phyloP scores from a whole-genome alignment of 2,797 vertebrate genomes.

The Argyrosomus regius region DNA sequence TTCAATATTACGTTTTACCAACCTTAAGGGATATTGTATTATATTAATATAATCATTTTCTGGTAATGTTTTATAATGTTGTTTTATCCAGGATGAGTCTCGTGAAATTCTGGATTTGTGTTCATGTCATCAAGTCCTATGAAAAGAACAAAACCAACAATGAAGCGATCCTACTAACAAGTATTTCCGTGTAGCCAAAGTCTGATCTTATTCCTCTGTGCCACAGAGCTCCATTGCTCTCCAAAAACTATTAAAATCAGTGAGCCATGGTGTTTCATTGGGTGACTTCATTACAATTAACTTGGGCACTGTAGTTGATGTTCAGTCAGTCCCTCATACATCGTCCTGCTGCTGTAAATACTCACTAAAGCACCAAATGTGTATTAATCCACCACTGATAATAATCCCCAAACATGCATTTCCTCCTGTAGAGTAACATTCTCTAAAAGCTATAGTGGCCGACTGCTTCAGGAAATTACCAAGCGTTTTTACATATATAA shows the following conservation, averaged over 20 bases:
- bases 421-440: background rate
- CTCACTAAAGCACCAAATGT: background rate
- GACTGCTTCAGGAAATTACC: background rate
- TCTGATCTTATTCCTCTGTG: background rate
- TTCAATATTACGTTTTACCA: constrained; percentile 5
- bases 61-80: background rate
- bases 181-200: background rate
- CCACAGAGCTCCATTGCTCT: background rate
- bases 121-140: constrained; percentile 5
- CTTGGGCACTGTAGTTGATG: constrained; percentile 8
- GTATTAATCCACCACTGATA: background rate
- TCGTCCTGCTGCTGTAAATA: background rate
- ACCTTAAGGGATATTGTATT: background rate
- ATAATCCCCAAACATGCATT: background rate
- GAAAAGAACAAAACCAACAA: constrained; percentile 22
- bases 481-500: background rate
- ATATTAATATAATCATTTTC: background rate
- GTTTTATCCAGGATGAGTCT: background rate
- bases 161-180: background rate
- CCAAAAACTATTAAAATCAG: background rate
- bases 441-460: background rate
- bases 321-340: background rate
- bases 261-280: background rate
- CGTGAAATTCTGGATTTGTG: background rate
- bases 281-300: background rate